These are phyloP conservation scores for Formicarius rufipectus DNA, from an alignment of 2,113 vertebrate genomes.

Conservation along the genomic window DNA sequence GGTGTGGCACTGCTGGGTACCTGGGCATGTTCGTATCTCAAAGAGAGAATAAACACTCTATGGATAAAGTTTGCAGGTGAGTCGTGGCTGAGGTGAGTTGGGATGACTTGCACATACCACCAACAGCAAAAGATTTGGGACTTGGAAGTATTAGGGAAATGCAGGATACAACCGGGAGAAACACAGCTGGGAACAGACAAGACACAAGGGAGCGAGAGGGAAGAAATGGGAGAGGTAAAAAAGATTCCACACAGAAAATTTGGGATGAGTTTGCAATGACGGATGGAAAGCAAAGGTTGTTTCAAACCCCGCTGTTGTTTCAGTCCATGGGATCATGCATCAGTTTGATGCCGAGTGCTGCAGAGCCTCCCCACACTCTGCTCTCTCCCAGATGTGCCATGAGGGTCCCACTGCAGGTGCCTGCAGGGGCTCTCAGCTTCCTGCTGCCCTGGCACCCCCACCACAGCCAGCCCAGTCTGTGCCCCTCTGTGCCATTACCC, in stretches of 20 bases:
- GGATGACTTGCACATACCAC: background rate
- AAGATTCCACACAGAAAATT: background rate
- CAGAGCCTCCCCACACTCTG: background rate
- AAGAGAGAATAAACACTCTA: background rate
- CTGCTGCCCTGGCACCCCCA: background rate
- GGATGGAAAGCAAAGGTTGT: background rate
- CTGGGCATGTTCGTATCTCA: background rate
- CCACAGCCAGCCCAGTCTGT: background rate
- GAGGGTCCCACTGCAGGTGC: background rate
- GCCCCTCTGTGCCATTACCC: background rate
- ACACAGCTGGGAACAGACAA: background rate
- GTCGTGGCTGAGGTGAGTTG: background rate
- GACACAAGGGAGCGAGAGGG: background rate
- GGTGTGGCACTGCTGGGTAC: fast-evolving
- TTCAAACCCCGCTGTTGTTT: fast-evolving
- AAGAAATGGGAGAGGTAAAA: conserved; percentile 12
- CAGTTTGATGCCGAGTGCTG: background rate
- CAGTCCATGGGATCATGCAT: background rate
- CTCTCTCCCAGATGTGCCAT: background rate
- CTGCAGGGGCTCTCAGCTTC: background rate
- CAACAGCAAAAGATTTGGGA: background rate
- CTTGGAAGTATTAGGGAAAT: background rate
- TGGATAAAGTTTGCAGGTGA: background rate
- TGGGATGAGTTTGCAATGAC: background rate
- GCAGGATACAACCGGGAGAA: background rate